Evolutionary conservation across 35 echinoderm and acorn worm genomes (phyloP).

Genomic region (Strongylocentrotus purpuratus): DNA sequence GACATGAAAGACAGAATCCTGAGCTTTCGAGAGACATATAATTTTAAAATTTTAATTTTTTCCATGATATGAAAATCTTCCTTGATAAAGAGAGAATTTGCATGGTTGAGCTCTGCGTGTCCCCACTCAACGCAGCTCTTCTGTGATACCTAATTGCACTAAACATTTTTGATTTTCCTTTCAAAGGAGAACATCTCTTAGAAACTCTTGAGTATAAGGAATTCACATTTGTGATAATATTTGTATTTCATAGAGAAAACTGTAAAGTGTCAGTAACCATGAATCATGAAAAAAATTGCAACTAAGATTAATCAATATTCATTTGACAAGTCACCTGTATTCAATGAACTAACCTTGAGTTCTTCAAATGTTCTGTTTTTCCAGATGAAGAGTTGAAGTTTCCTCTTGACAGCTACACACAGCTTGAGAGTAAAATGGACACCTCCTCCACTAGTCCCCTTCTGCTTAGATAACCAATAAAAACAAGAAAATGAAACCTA

Average conservation of each 20-base stretch:
- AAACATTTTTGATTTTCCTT: neutral
- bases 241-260: neutral
- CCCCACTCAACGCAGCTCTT: too few relatives aligned
- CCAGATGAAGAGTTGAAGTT: constrained; percentile 93
- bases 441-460: constrained; percentile 65
- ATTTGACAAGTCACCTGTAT: too few relatives aligned
- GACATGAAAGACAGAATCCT: too few relatives aligned
- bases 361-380: constrained; percentile 83
- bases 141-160: too few relatives aligned
- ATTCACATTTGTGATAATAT: neutral
- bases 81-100: too few relatives aligned
- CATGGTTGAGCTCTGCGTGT: too few relatives aligned
- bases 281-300: neutral
- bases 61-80: too few relatives aligned
- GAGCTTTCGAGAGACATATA: too few relatives aligned
- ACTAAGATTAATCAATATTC: too few relatives aligned
- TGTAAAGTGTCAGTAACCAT: neutral
- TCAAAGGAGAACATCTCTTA: neutral
- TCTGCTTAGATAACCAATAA: constrained; percentile 53
- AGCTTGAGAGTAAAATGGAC: constrained; percentile 71
- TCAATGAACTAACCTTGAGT: constrained; percentile 57
- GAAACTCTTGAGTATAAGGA: neutral
- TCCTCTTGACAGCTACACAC: constrained; percentile 97
- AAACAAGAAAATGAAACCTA: too few relatives aligned
- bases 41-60: too few relatives aligned